Conservation (phyloP, 2,113 vertebrate species). For the Sebastes schlegelii region DNA sequence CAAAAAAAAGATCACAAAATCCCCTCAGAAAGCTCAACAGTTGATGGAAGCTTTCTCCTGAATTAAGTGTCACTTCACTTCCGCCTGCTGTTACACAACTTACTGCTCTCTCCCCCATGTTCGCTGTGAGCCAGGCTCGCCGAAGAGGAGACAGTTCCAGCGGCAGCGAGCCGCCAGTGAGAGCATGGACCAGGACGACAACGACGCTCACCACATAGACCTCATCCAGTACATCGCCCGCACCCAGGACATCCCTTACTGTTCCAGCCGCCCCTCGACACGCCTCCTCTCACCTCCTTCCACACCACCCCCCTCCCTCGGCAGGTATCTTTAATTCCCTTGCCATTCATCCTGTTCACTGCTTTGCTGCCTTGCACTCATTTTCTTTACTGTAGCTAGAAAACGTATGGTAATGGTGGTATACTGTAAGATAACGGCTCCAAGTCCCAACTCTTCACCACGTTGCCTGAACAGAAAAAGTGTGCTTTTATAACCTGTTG, state of each 20-base stretch:
- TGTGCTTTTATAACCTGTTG: not conserved
- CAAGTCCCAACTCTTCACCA: slow-evolving; percentile 36
- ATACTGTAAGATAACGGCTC: not conserved
- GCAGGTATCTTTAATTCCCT: slow-evolving; percentile 98
- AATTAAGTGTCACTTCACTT: slow-evolving; percentile 37
- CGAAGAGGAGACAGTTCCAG: slow-evolving; percentile 95
- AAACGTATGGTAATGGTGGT: not conserved
- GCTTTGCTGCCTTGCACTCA: slow-evolving; percentile 76
- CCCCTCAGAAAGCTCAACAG: slow-evolving; percentile 25
- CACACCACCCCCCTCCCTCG: slow-evolving; percentile 93
- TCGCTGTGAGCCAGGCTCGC: slow-evolving; percentile 85
- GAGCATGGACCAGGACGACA: slow-evolving; percentile 94
- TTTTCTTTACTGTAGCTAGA: slow-evolving; percentile 49
- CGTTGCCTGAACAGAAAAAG: slow-evolving; percentile 7
- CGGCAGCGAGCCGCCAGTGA: slow-evolving; percentile 96
- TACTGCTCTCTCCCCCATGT: not conserved
- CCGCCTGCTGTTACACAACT: slow-evolving; percentile 27
- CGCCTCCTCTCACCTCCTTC: slow-evolving; percentile 86
- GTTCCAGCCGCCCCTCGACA: slow-evolving; percentile 73
- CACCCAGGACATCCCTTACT: slow-evolving; percentile 85
- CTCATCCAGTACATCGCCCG: slow-evolving; percentile 96
- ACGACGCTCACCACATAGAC: slow-evolving; percentile 86
- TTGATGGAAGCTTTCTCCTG: slow-evolving; percentile 36
- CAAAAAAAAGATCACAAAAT: slow-evolving; percentile 40
- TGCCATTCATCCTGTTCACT: slow-evolving; percentile 85